phyloP scores from a whole-genome alignment of 2,113 vertebrate genomes.

The Microtus oregoni region DNA sequence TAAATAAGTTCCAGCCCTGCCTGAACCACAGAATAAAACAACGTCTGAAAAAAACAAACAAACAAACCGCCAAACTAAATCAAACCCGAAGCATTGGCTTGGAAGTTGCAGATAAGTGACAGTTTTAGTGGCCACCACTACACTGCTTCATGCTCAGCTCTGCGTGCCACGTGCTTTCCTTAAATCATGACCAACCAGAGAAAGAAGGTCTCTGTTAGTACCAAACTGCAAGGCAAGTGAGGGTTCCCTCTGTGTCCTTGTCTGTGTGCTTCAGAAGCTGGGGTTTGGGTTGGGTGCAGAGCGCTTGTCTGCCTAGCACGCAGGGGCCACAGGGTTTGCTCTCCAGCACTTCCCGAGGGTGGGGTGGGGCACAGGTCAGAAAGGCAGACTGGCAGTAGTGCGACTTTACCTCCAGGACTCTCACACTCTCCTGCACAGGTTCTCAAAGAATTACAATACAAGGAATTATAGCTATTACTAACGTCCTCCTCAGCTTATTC shows the following conservation, averaged over 20 bases:
- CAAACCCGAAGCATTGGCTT: neutral
- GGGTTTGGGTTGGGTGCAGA: neutral
- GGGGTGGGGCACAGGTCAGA: neutral
- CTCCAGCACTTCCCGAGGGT: no score
- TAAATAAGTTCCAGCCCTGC: neutral
- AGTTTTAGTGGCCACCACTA: neutral
- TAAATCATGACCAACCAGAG: neutral
- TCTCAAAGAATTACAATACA: neutral
- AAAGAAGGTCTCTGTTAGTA: neutral
- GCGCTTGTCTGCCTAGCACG: neutral
- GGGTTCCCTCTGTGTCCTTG: neutral
- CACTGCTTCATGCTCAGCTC: neutral
- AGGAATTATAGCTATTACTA: neutral
- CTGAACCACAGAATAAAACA: neutral
- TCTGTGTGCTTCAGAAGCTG: neutral
- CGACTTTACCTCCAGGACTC: neutral
- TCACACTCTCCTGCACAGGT: neutral
- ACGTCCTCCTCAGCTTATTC: neutral
- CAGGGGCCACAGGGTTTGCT: neutral
- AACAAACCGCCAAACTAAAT: neutral
- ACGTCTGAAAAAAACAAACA: neutral
- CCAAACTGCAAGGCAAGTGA: neutral
- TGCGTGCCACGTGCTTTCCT: neutral
- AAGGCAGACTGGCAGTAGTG: neutral
- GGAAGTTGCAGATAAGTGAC: neutral